phyloP scores from a whole-genome alignment of 2,113 vertebrate species.

The Laticauda laticaudata region DNA sequence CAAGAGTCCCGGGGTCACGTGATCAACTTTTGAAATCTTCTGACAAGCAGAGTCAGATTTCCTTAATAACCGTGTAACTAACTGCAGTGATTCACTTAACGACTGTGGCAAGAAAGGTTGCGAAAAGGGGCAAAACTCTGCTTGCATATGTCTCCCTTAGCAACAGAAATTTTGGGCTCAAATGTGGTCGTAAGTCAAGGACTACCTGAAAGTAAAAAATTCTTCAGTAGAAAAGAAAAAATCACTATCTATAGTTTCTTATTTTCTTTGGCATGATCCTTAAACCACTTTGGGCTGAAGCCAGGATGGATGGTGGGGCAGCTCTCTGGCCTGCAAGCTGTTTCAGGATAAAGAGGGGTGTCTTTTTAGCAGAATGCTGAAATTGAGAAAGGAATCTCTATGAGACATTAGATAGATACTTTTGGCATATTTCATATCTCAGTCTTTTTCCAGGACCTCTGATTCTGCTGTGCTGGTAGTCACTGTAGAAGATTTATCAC shows the following conservation, averaged over 20 bases:
- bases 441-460: not conserved
- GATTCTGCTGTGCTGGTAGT: not conserved
- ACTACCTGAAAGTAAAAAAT: not conserved
- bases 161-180: too few species aligned
- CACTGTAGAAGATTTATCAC: not conserved
- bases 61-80: too few species aligned
- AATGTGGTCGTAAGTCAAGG: too few species aligned
- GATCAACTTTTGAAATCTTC: too few species aligned
- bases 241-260: not conserved
- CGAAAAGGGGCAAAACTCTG: too few species aligned
- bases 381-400: not conserved
- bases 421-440: not conserved
- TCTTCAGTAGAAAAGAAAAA: not conserved
- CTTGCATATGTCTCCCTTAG: too few species aligned
- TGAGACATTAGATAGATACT: not conserved
- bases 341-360: not conserved
- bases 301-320: not conserved
- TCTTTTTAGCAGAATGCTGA: not conserved
- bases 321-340: not conserved
- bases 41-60: too few species aligned
- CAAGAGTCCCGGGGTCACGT: too few species aligned
- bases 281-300: not conserved
- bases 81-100: too few species aligned
- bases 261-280: not conserved
- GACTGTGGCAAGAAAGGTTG: too few species aligned